Evolutionary conservation across 37 sponge, comb jelly and placozoan species (phyloP).

Genomic region (Haliclona indistincta): DNA sequence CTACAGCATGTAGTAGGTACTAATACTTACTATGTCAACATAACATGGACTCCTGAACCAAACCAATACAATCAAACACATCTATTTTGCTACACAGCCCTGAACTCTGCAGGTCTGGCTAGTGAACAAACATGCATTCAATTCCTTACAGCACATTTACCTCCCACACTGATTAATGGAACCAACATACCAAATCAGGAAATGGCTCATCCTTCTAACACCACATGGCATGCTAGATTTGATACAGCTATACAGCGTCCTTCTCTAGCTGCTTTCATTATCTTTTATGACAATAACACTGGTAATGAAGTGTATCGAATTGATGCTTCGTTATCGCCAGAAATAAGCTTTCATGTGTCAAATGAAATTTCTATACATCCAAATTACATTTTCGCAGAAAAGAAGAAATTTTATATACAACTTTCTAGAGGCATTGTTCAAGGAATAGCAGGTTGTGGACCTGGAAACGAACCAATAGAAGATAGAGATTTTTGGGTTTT

Average conservation of each 20-base stretch:
- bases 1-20: neutral
- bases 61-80: constrained; percentile 28
- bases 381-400: constrained; percentile 12
- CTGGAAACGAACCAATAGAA: constrained; percentile 37
- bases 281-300: constrained; percentile 10
- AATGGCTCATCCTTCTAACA: constrained; percentile 21
- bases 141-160: constrained; percentile 11
- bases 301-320: constrained; percentile 12
- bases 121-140: constrained; percentile 40
- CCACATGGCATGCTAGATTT: constrained; percentile 12
- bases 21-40: no score
- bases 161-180: constrained; percentile 9
- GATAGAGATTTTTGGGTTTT: constrained; percentile 33
- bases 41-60: constrained; percentile 23
- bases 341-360: neutral
- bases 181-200: constrained; percentile 14
- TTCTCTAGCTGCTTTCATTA: neutral
- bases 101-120: constrained; percentile 25
- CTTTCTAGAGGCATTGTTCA: constrained; percentile 30
- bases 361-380: constrained; percentile 11
- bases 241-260: constrained; percentile 28
- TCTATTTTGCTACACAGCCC: constrained; percentile 31
- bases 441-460: constrained; percentile 27
- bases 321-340: constrained; percentile 29
- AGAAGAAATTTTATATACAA: constrained; percentile 13